Conservation (phyloP, 1,140 invertebrate species). For the Littorina saxatilis region DNA sequence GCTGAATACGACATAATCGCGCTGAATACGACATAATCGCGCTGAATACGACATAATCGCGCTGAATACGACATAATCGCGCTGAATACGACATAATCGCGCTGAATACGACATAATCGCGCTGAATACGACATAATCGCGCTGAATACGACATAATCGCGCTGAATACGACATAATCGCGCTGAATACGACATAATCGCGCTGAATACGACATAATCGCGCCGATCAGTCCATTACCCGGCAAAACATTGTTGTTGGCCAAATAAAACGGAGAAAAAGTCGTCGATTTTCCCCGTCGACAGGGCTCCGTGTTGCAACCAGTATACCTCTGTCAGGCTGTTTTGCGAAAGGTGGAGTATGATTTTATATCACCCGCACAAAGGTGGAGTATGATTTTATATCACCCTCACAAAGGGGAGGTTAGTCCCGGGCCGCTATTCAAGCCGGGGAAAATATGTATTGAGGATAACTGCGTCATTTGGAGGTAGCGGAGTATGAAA, state of each 20-base stretch:
- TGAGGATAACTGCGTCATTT: conserved; percentile 49
- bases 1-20: too few relatives aligned
- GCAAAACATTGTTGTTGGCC: conserved; percentile 2
- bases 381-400: conserved; percentile 44
- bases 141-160: too few relatives aligned
- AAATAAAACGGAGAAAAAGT: not conserved
- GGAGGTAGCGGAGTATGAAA: conserved; percentile 62
- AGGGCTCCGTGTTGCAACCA: not conserved
- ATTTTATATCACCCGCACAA: not conserved
- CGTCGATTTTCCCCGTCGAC: conserved; percentile 24
- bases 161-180: too few relatives aligned
- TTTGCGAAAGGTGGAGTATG: not conserved
- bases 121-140: too few relatives aligned
- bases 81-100: too few relatives aligned
- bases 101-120: too few relatives aligned
- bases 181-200: too few relatives aligned
- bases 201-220: not conserved
- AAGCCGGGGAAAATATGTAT: conserved; percentile 40
- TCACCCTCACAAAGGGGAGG: conserved; percentile 35
- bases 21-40: too few relatives aligned
- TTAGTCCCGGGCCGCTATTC: conserved; percentile 33
- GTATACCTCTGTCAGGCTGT: not conserved
- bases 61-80: too few relatives aligned
- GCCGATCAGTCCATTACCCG: not conserved
- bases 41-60: too few relatives aligned